Percentiles rank a stretch among this genome's conserved stretches.
Conservation (phyloP, 1,140 invertebrate genomes). For the Sycophaga agraensis region DNA sequence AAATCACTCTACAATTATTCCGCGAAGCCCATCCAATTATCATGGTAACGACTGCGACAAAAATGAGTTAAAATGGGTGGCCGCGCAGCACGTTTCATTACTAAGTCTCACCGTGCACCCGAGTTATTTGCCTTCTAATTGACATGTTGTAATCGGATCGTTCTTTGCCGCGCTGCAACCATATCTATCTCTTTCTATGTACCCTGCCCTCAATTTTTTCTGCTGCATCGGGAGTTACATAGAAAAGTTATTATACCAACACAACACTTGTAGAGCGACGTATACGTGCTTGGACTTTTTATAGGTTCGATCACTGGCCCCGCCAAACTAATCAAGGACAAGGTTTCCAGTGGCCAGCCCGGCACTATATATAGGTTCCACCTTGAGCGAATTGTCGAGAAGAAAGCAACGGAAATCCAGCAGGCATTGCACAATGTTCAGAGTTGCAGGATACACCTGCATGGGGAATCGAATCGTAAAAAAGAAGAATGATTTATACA, state of each 20-base stretch:
- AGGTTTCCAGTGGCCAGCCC: neutral
- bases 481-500: too few species aligned
- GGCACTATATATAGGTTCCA: too few species aligned
- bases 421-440: too few species aligned
- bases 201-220: conserved; percentile 21
- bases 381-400: too few species aligned
- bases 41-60: neutral
- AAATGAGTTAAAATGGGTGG: neutral
- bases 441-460: too few species aligned
- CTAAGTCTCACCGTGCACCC: neutral
- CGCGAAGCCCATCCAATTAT: neutral
- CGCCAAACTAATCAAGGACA: neutral
- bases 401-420: too few species aligned
- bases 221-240: neutral
- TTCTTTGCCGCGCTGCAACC: too few species aligned
- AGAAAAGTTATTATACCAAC: conserved; percentile 11
- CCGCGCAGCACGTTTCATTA: conserved; percentile 4
- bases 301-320: too few species aligned
- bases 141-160: conserved; percentile 24
- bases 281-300: too few species aligned
- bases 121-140: conserved; percentile 20
- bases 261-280: neutral
- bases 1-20: conserved; percentile 2
- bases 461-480: too few species aligned
- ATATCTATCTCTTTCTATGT: too few species aligned